Base-by-base conservation (phyloP, 2,797 vertebrate genomes). In the Agapornis canus region DNA sequence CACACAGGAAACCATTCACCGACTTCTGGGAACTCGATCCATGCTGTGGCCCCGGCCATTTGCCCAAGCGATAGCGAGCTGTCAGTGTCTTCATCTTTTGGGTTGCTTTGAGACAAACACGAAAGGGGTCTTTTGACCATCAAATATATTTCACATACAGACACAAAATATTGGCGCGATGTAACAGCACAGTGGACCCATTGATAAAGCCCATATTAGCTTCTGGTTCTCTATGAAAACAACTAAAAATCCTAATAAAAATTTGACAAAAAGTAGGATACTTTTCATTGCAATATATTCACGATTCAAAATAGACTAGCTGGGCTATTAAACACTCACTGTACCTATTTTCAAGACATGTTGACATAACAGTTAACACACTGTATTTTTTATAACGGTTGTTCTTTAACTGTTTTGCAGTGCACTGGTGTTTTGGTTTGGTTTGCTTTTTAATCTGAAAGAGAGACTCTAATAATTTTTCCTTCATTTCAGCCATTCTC, bases 11-110 rank as follows among this genome's bases (percentile, higher is more conserved):
- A 56, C 21, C n/a, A 56, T 56, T 4, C 13, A 21, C 21, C 6
- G 1, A 20, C 20, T 56, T 23, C 6, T 21, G 23, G 13, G 9
- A 23, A 9, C 52, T 1, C 4, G 12, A 21, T 9, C 31, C 12
- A 1, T 54, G 12, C 21, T 32, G 2, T 56, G n/a, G 6, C 3
- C 13, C 6, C 0, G 6, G 54, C 13, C 21, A 2, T 56, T 56
- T 32, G n/a, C n/a, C 9, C 9, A 15, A 56, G n/a, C 9, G 21
- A 15, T 56, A 56, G 32, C 6, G 13, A 32, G 6, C 4, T 23
- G 3, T 56, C 21, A 23, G 54, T 56, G 21, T 21, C 21, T 32
- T 32, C 21, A 21, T 56, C 54, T 56, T 56, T 56, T 15, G 21
- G 32, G n/a, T 56, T 56, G 54, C 13, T 56, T 32, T 15, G 21